These are phyloP conservation scores for Phoxinus phoxinus DNA, from an alignment of 2,113 vertebrate genomes.

Conservation along the genomic window DNA sequence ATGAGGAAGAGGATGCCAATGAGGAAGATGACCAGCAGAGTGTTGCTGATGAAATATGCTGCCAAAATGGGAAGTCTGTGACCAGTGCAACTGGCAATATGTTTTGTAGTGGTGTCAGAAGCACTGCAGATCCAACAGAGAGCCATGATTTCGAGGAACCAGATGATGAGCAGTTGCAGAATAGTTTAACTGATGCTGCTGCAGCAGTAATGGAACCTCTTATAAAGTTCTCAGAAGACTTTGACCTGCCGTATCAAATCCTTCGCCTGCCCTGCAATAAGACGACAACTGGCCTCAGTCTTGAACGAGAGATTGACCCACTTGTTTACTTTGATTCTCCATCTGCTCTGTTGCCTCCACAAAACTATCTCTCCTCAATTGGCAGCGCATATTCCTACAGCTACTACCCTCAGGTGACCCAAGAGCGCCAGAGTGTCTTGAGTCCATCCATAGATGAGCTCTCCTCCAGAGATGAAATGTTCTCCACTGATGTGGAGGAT, in stretches of 20 bases:
- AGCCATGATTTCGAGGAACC: conserved; percentile 1
- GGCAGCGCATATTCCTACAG: conserved; percentile 50
- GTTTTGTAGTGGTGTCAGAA: background rate
- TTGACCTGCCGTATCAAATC: conserved; percentile 59
- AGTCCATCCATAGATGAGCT: conserved; percentile 66
- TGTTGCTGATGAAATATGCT: background rate
- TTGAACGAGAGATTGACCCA: conserved; percentile 53
- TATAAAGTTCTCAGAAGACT: conserved; percentile 39
- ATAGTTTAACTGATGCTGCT: background rate
- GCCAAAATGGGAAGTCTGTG: conserved; percentile 1
- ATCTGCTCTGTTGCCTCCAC: conserved; percentile 36
- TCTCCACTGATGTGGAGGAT: conserved; percentile 65
- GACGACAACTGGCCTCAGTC: conserved; percentile 44
- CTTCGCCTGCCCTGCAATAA: conserved; percentile 60
- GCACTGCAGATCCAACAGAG: background rate
- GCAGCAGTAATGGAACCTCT: conserved; percentile 28
- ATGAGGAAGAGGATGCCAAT: conserved; percentile 48
- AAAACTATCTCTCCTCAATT: conserved; percentile 48
- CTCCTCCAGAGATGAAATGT: conserved; percentile 67
- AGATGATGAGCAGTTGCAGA: background rate
- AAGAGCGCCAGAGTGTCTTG: conserved; percentile 64
- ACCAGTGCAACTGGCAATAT: background rate
- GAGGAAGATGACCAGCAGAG: background rate
- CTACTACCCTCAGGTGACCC: conserved; percentile 59
- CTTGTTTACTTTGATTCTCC: conserved; percentile 51